Evolutionary conservation across 1,140 invertebrate genomes (phyloP).

Genomic region (Sitobion miscanthi): DNA sequence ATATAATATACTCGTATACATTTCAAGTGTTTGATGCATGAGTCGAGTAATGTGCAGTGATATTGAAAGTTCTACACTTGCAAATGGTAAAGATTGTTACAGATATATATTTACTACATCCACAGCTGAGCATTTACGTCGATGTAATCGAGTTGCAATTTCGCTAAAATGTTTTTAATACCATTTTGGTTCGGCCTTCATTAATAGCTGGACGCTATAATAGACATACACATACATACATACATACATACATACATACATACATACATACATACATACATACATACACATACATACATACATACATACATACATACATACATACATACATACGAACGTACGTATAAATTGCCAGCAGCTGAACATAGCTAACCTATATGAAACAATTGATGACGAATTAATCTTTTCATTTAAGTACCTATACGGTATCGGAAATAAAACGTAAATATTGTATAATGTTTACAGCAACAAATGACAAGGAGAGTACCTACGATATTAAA

Average conservation of each 20-base stretch:
- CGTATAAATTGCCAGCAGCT: not conserved
- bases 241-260: not conserved
- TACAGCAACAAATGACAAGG: not conserved
- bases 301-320: not conserved
- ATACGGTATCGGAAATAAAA: not conserved
- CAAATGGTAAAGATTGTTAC: not conserved
- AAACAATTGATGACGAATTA: not conserved
- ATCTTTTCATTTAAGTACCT: not conserved
- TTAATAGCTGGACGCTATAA: not conserved
- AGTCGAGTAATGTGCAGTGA: not conserved
- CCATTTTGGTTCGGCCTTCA: not conserved
- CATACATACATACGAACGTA: not conserved
- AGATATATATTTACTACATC: not conserved
- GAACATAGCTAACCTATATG: not conserved
- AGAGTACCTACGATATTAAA: too few species aligned
- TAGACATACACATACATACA: not conserved
- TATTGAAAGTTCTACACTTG: not conserved
- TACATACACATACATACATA: not conserved
- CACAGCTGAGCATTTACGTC: not conserved
- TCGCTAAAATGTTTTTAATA: conserved; percentile 5
- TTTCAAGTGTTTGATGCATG: not conserved
- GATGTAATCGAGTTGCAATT: conserved; percentile 9
- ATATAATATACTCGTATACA: not conserved
- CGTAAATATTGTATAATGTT: not conserved
- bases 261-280: not conserved